Conservation (phyloP, 1,140 invertebrate species). For the Uloborus diversus region DNA sequence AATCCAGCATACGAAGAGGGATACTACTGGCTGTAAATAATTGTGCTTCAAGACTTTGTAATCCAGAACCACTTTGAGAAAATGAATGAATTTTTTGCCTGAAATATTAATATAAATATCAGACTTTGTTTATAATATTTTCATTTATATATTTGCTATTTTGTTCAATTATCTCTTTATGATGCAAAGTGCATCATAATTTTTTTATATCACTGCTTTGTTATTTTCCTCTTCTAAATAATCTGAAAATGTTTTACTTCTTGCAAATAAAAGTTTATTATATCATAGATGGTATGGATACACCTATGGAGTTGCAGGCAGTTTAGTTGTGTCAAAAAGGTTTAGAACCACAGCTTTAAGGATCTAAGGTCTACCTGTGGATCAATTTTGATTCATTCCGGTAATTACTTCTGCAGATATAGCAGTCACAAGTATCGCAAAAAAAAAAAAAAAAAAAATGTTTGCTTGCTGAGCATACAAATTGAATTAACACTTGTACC, state of each 20-base stretch:
- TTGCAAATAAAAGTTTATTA: not conserved
- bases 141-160: not conserved
- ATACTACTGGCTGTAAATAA: conserved; percentile 70
- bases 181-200: not conserved
- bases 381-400: too few relatives aligned
- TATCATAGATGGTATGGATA: not conserved
- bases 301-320: too few relatives aligned
- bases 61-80: conserved; percentile 78
- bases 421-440: too few relatives aligned
- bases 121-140: not conserved
- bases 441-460: too few relatives aligned
- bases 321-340: too few relatives aligned
- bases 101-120: not conserved
- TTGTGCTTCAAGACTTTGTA: conserved; percentile 80
- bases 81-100: conserved; percentile 77
- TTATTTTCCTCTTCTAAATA: not conserved
- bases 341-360: too few relatives aligned
- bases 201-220: not conserved
- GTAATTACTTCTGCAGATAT: too few relatives aligned
- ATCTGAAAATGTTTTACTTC: not conserved
- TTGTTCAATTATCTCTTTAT: not conserved
- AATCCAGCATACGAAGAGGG: conserved; percentile 77
- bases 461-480: too few relatives aligned
- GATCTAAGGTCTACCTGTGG: too few relatives aligned
- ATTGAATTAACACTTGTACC: too few relatives aligned